Evolutionary conservation across 1,140 invertebrate genomes (phyloP), one percentile per base, ranked within the genome.

Genomic region (Drosophila funebris): DNA sequence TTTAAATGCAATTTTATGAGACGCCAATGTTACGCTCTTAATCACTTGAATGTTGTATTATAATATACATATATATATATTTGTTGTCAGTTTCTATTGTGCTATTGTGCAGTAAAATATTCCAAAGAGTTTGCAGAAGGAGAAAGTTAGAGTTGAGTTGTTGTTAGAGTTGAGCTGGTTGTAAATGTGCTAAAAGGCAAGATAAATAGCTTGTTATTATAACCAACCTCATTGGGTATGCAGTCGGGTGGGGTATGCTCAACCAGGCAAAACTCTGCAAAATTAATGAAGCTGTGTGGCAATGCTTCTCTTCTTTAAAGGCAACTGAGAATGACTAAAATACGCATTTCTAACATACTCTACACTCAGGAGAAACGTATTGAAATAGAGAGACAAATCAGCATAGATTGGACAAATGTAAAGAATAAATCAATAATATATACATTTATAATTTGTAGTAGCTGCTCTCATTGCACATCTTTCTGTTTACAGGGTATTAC

Each of bases 131-230:
- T 53, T 53, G 13, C n/a, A 1, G 24, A 22, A 37, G 24, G 14
- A 37, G 5, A 52, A 69, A 73, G 71, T 68, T 50, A 48, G 18
- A 37, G 43, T 53, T 31, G 13, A 39, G 43, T 46, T 46, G 43
- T 46, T 46, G 29, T 8, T 31, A 50, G 46, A 50, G 27, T 29
- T 58, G 24, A 76, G 37, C 14, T 64, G 63, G 61, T 66, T 81
- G 78, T 82, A 75, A 85, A 85, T 81, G 74, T 85, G 82, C 62
- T 71, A 75, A 85, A 66, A 67, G 58, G 74, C 67, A 81, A 85
- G 82, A 85, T 82, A 71, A 71, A 85, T 85, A 68, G 82, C 70
- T 36, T 44, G 76, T 74, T 85, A 85, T 85, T 87, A 82, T 62
- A 70, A 44, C 63, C 46, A 80, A 71, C 70, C 70, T 78, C 54